phyloP scores from a whole-genome alignment of 2,888 invertebrate species.

The Lithophane socia region DNA sequence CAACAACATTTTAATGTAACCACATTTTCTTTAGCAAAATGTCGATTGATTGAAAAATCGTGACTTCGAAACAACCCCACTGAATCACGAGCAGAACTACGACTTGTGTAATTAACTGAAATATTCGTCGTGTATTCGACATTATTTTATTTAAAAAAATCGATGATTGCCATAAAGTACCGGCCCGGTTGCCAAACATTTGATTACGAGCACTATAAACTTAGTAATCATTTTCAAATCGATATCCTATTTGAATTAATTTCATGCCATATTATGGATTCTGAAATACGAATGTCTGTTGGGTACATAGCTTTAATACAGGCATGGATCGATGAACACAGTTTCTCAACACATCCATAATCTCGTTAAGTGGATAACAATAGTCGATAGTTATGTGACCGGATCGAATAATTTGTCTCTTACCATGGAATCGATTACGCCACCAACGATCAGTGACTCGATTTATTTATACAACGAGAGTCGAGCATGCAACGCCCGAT shows the following conservation, averaged over 20 bases:
- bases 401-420: conserved; percentile 72
- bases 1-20: neutral
- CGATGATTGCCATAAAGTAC: conserved; percentile 37
- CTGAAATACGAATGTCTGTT: conserved; percentile 41
- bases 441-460: conserved; percentile 62
- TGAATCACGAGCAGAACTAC: conserved; percentile 40
- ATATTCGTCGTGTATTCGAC: conserved; percentile 30
- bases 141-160: conserved; percentile 17
- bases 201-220: conserved; percentile 51
- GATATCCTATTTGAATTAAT: conserved; percentile 57
- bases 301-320: conserved; percentile 27
- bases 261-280: conserved; percentile 60
- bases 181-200: conserved; percentile 40
- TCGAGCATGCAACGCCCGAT: conserved; percentile 73
- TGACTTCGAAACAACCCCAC: conserved; percentile 28
- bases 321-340: conserved; percentile 54
- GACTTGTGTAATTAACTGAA: conserved; percentile 40
- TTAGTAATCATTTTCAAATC: conserved; percentile 50
- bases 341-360: conserved; percentile 70
- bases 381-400: conserved; percentile 72
- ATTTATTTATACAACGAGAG: conserved; percentile 73
- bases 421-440: conserved; percentile 67
- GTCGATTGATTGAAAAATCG: conserved; percentile 39
- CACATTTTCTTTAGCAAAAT: neutral
- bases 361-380: conserved; percentile 66